phyloP scores from a whole-genome alignment of 2,113 vertebrate genomes.

The Oriolus oriolus region DNA sequence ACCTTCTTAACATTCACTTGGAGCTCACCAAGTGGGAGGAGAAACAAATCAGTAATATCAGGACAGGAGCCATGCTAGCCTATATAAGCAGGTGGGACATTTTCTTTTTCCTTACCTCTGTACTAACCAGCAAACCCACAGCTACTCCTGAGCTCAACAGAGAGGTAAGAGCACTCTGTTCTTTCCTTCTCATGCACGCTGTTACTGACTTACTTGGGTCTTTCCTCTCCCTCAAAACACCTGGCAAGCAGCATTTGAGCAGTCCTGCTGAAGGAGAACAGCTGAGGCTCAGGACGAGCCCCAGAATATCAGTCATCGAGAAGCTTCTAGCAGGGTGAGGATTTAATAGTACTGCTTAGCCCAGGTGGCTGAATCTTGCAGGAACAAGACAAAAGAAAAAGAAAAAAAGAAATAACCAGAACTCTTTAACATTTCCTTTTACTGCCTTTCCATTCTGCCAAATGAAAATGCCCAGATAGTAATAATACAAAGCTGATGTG shows the following conservation, averaged over 20 bases:
- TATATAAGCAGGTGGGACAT: conserved; percentile 28
- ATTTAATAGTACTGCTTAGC: not conserved
- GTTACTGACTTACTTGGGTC: not conserved
- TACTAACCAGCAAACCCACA: not conserved
- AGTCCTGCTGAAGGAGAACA: not conserved
- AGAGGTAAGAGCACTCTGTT: conserved; percentile 42
- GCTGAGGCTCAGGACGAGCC: not conserved
- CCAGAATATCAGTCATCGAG: not conserved
- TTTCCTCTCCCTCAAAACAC: not conserved
- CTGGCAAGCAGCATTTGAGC: not conserved
- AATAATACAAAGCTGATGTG: not conserved
- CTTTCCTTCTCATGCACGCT: not conserved
- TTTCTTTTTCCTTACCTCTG: not conserved
- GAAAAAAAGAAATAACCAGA: not conserved
- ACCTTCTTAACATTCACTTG: not conserved
- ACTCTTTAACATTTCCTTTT: not conserved
- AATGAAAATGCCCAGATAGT: not conserved
- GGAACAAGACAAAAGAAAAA: not conserved
- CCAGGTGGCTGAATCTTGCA: not conserved
- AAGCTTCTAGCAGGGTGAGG: not conserved
- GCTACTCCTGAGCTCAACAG: not conserved
- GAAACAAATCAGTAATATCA: conserved; percentile 31
- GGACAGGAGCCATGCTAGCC: not conserved
- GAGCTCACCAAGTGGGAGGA: conserved; percentile 38
- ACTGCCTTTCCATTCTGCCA: not conserved